These are phyloP conservation scores for Paradisaea rubra DNA, from an alignment of 2,113 vertebrate genomes.

Conservation along the genomic window DNA sequence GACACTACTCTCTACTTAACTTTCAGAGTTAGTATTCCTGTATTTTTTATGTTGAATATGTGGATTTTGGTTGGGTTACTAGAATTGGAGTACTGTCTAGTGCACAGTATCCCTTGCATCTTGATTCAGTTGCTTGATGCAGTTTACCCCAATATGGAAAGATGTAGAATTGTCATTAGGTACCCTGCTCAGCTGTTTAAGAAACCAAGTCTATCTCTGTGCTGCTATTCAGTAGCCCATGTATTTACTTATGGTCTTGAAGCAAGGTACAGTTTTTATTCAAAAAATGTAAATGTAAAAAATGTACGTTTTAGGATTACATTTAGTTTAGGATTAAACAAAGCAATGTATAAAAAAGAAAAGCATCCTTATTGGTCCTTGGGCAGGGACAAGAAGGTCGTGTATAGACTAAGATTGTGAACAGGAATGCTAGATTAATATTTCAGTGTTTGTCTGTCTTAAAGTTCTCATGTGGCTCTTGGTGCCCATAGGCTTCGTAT, in stretches of 20 bases:
- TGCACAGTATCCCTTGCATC: not conserved
- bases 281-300: not conserved
- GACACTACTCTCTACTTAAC: not conserved
- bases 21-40: not conserved
- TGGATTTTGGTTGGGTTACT: not conserved
- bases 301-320: not conserved
- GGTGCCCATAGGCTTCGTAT: constrained; percentile 81
- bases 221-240: not conserved
- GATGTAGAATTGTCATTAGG: not conserved
- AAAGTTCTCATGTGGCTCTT: not conserved
- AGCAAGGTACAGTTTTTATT: not conserved
- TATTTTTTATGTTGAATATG: not conserved
- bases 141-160: not conserved
- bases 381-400: not conserved
- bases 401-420: not conserved
- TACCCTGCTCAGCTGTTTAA: not conserved
- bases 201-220: not conserved
- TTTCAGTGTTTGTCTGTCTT: not conserved
- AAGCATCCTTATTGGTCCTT: not conserved
- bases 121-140: not conserved
- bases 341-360: not conserved
- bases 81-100: not conserved
- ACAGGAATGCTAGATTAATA: not conserved
- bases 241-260: not conserved
- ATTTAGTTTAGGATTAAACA: not conserved